A percentile compares a stretch with the other conserved stretches of the same genome.
phyloP scores from a whole-genome alignment of 2,888 invertebrate genomes.

The Heliconius charithonia region DNA sequence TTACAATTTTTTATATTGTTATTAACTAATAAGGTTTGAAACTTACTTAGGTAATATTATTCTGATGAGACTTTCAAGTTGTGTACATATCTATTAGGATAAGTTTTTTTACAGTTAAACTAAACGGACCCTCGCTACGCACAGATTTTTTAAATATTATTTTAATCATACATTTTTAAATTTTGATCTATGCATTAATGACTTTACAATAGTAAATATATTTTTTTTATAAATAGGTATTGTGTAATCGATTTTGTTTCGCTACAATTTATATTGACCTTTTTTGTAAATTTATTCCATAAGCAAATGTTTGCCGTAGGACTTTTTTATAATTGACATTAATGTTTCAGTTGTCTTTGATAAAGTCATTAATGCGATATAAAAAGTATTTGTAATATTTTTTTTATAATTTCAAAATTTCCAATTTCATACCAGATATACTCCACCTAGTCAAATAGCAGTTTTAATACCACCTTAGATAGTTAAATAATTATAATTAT shows the following conservation, averaged over 20 bases:
- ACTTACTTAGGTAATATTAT: conserved; percentile 70
- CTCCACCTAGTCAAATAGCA: conserved; percentile 80
- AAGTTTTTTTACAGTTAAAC: conserved; percentile 61
- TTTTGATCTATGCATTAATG: conserved; percentile 6
- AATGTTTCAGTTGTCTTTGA: not conserved
- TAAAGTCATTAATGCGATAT: conserved; percentile 16
- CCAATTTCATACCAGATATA: conserved; percentile 56
- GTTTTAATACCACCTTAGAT: conserved; percentile 76
- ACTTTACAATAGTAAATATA: conserved; percentile 16
- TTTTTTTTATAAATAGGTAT: not conserved
- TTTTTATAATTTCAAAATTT: conserved; percentile 17
- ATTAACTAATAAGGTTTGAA: conserved; percentile 77
- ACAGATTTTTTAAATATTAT: conserved; percentile 14
- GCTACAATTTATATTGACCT: not conserved
- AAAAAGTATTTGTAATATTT: not conserved
- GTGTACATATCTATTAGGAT: conserved; percentile 82
- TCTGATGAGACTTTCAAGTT: conserved; percentile 80
- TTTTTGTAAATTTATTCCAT: not conserved
- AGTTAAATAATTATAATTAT: conserved; percentile 63
- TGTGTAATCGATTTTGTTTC: not conserved
- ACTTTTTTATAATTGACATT: not conserved
- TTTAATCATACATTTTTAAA: conserved; percentile 13
- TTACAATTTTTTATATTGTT: conserved; percentile 71
- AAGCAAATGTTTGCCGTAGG: not conserved
- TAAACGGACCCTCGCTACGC: conserved; percentile 25